Conservation (phyloP, 2,113 vertebrate species). For the Nothoprocta perdicaria region DNA sequence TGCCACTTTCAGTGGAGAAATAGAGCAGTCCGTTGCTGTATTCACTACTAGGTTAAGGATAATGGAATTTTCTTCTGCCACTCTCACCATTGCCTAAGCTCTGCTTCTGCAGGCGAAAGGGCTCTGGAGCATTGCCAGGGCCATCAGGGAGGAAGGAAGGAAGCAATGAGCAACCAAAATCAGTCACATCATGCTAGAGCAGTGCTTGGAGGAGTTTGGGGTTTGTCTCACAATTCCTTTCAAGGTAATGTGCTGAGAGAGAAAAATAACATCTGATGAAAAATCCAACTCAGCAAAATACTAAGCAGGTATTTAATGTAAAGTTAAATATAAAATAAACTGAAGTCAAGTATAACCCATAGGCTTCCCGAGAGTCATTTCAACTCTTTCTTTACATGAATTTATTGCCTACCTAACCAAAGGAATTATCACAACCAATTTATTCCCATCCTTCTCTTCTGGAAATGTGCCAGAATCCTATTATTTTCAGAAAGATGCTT, state of each 20-base stretch:
- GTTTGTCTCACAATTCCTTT: slow-evolving; percentile 12
- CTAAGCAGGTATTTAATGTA: background rate
- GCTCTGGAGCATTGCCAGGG: background rate
- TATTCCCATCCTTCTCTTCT: background rate
- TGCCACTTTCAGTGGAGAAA: background rate
- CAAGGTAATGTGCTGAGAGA: background rate
- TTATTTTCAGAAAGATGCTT: background rate
- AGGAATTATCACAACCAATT: background rate
- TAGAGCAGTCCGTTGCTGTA: background rate
- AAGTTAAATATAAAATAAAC: slow-evolving; percentile 31
- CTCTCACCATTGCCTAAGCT: background rate
- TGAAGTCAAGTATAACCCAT: background rate
- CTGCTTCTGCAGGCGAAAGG: background rate
- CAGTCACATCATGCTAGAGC: background rate
- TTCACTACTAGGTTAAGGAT: background rate
- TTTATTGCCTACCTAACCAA: background rate
- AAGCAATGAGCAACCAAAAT: background rate
- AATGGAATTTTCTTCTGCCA: background rate
- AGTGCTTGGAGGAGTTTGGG: background rate
- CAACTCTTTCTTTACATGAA: background rate
- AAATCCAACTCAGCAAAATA: background rate
- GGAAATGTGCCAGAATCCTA: background rate
- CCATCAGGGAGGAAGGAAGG: background rate
- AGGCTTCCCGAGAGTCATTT: background rate
- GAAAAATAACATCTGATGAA: background rate